A percentile compares a stretch with the other conserved stretches of the same genome.
Conservation (phyloP, 2,888 invertebrate species). For the Andrena marginata region DNA sequence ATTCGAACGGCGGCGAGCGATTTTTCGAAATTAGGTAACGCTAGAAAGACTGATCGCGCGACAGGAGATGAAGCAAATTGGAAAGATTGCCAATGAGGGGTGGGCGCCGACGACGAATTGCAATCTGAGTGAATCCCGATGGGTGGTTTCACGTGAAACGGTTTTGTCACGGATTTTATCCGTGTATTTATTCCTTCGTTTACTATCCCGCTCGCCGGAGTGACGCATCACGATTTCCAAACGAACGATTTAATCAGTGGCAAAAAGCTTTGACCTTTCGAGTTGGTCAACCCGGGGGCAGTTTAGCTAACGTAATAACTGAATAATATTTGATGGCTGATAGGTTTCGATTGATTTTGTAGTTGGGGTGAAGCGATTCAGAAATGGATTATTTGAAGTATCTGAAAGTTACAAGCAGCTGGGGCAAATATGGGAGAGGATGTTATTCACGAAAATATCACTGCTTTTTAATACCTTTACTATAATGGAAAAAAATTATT, state of each 20-base stretch:
- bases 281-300: neutral
- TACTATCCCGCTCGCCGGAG: neutral
- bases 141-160: conserved; percentile 3
- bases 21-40: neutral
- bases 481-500: too few relatives aligned
- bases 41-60: conserved; percentile 18
- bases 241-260: neutral
- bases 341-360: neutral
- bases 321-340: neutral
- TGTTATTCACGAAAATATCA: too few relatives aligned
- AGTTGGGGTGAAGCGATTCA: neutral
- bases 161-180: neutral
- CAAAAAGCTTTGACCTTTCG: conserved; percentile 8
- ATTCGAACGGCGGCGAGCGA: neutral
- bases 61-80: conserved; percentile 37
- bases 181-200: neutral
- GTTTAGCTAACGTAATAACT: neutral
- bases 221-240: neutral
- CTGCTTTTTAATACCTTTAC: too few relatives aligned
- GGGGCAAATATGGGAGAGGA: too few relatives aligned
- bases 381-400: neutral
- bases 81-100: conserved; percentile 34
- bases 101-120: conserved; percentile 41
- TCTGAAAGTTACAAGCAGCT: too few relatives aligned
- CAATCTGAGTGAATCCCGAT: conserved; percentile 8